Evolutionary conservation across 2,113 vertebrate species (phyloP).

Genomic region (Peromyscus leucopus): DNA sequence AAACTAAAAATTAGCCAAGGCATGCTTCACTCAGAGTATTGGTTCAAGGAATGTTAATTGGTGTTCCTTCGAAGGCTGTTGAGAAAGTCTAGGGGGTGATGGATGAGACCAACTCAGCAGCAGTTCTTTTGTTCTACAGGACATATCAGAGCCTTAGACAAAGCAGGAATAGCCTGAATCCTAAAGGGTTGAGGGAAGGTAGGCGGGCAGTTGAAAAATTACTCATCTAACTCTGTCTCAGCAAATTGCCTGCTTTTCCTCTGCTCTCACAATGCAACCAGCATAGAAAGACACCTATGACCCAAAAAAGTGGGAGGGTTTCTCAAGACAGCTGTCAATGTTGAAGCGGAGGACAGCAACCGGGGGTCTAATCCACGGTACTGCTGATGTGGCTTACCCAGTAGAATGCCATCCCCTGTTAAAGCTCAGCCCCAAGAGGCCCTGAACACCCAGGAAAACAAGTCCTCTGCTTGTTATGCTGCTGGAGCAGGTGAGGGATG

Average conservation of each 20-base stretch:
- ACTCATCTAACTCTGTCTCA: neutral
- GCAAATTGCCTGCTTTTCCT: neutral
- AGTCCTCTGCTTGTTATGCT: neutral
- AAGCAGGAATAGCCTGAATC: neutral
- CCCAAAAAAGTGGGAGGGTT: neutral
- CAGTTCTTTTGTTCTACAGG: neutral
- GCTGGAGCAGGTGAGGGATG: neutral
- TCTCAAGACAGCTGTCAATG: neutral
- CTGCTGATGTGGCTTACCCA: neutral
- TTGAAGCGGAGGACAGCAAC: neutral
- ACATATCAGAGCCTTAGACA: constrained; percentile 21
- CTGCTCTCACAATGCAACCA: neutral
- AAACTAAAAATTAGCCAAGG: neutral
- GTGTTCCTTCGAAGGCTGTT: neutral
- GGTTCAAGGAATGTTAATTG: neutral
- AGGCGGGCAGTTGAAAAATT: neutral
- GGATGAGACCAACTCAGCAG: neutral
- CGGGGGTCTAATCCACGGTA: neutral
- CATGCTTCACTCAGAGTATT: neutral
- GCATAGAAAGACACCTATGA: neutral
- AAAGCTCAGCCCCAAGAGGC: neutral
- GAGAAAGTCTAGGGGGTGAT: neutral
- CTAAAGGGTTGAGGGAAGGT: neutral
- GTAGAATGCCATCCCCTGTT: too few relatives aligned
- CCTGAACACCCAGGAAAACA: neutral